These are phyloP conservation scores for Sebastes reedi DNA, from an alignment of 2,797 vertebrate species.

Conservation along the genomic window DNA sequence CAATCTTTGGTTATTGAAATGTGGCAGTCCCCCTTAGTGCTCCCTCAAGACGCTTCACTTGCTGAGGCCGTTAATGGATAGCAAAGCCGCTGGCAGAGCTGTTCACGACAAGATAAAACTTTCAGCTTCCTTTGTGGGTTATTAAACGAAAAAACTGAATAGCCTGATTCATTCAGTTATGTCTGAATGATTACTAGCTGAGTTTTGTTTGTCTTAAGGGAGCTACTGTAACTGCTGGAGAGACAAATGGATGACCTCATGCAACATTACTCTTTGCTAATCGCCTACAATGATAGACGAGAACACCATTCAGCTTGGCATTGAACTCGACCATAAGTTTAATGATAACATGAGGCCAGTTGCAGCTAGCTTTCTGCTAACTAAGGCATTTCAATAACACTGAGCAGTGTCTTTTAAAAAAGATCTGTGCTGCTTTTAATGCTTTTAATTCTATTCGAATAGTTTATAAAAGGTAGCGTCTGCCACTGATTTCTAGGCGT, in stretches of 20 bases:
- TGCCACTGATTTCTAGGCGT: neutral
- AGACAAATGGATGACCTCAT: constrained; percentile 12
- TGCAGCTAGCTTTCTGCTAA: neutral
- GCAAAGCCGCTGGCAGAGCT: constrained; percentile 4
- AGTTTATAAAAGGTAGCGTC: neutral
- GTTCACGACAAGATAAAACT: constrained; percentile 27
- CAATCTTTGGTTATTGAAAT: constrained; percentile 55
- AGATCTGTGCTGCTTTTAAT: neutral
- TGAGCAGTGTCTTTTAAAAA: neutral
- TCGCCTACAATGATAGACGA: neutral
- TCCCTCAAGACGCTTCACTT: constrained; percentile 27
- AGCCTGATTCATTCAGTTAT: neutral
- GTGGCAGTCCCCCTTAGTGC: constrained; percentile 24
- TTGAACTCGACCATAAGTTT: neutral
- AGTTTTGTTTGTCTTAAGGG: constrained; percentile 3
- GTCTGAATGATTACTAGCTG: neutral
- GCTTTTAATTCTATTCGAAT: neutral
- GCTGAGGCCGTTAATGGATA: constrained; percentile 28
- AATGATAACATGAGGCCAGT: neutral
- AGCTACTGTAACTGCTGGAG: neutral
- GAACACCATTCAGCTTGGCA: neutral
- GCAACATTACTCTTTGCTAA: constrained; percentile 12
- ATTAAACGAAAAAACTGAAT: neutral
- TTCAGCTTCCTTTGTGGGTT: constrained; percentile 5
- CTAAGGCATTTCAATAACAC: neutral